Evolutionary conservation across 2,888 invertebrate genomes (phyloP), one percentile per base, ranked within the genome.

Genomic region (Calephelis perditalis): DNA sequence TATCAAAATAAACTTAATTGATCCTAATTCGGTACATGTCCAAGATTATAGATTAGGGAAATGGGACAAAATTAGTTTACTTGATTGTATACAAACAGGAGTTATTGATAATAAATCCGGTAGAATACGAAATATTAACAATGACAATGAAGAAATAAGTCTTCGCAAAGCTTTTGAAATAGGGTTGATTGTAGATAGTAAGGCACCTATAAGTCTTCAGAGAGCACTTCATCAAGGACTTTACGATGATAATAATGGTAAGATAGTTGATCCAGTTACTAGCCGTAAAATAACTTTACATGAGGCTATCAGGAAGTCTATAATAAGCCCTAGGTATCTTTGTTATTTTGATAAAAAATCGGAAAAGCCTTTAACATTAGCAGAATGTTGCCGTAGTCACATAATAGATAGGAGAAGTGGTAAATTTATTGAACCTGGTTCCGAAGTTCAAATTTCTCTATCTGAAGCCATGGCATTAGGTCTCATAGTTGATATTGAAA

Each of bases 221-320:
- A 91, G 96, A 73, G 96, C 96, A 0, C 92, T 97, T 59, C 96
- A 96, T 77, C 95, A 96, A 84, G 97, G 97, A 2, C 86, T 97
- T 0, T 97, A 97, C 75, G 96, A 97, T 70, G 95, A 96, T 63
- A 91, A 91, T 63, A 94, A 94, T 0, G 96, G 97, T 10, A 96
- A 96, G 88, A 93, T 98, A 58, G 92, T 94, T 46, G 97, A 98
- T 84, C 95, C 96, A 0, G 92, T 93, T 63, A 95, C 94, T 4
- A 95, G 95, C 56, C 92, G 95, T 64, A 93, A 94, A 72, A 94
- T 97, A 5, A 96, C 96, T 2, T 81, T 97, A 49, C 95, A 97
- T 71, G 97, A 97, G 84, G 94, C 96, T 3, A 95, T 96, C 74
- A 92, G 97, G 57, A 93, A 95, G 67, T 96, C 95, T 65, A 92